phyloP scores from a whole-genome alignment of 2,888 invertebrate species.

The Oligia fasciuncula region DNA sequence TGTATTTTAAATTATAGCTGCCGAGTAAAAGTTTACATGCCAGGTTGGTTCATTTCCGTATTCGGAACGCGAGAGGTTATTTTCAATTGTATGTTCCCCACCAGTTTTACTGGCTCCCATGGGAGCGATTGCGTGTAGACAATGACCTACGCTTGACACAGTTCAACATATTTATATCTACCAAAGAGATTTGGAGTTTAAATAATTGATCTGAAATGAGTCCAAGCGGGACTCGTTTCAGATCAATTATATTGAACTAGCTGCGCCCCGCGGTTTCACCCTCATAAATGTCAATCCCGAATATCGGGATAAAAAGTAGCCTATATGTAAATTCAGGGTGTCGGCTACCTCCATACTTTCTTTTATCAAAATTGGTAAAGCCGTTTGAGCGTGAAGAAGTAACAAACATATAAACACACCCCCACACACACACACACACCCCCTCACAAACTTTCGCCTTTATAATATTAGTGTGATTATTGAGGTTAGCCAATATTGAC shows the following conservation, averaged over 20 bases:
- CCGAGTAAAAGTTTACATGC: neutral
- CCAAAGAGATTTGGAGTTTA: slow-evolving; percentile 13
- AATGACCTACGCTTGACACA: slow-evolving; percentile 32
- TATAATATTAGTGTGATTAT: neutral
- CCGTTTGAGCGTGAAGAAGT: no score
- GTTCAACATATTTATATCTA: slow-evolving; percentile 20
- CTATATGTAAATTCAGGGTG: no score
- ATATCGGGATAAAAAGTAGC: no score
- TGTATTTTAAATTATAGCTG: neutral
- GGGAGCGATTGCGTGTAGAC: slow-evolving; percentile 28
- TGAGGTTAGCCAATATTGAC: slow-evolving; percentile 34
- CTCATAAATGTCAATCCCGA: no score
- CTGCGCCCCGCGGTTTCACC: no score
- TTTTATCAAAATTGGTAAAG: no score
- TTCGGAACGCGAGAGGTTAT: slow-evolving; percentile 7
- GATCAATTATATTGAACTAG: slow-evolving; percentile 16
- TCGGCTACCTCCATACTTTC: no score
- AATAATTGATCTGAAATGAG: no score
- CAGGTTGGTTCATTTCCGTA: slow-evolving; percentile 3
- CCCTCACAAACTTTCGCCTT: no score
- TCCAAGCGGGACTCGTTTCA: neutral
- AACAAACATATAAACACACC: no score
- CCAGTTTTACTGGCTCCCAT: slow-evolving; percentile 18
- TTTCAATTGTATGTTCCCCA: slow-evolving; percentile 37
- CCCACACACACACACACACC: no score